Conservation (phyloP, 2,113 vertebrate species). For the Hypanus sabinus region DNA sequence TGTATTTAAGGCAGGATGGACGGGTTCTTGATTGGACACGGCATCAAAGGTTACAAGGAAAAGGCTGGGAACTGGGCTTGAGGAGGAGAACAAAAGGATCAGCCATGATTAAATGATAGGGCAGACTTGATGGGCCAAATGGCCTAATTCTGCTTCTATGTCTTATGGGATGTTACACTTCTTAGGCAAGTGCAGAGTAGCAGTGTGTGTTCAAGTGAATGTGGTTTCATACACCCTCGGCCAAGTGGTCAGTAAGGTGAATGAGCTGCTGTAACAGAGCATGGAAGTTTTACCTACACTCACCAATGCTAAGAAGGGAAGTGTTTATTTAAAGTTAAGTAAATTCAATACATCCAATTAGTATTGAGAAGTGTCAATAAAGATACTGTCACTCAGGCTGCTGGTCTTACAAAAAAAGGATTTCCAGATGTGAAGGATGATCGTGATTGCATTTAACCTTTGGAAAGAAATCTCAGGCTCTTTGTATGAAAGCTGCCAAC, state of each 20-base stretch:
- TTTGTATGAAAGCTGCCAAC: not conserved
- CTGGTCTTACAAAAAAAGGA: not conserved
- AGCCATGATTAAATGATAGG: too few relatives aligned
- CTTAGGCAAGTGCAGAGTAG: too few relatives aligned
- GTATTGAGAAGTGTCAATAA: conserved; percentile 1
- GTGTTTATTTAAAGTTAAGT: conserved; percentile 12
- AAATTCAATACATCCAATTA: conserved; percentile 31
- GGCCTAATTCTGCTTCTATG: too few relatives aligned
- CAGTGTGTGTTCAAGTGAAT: too few relatives aligned
- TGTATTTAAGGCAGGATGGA: too few relatives aligned
- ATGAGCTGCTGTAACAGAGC: not conserved
- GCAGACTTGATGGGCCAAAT: too few relatives aligned
- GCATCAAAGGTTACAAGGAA: too few relatives aligned
- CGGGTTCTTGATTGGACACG: too few relatives aligned
- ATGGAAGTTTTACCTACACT: not conserved
- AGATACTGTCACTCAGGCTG: conserved; percentile 19
- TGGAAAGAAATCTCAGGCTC: not conserved
- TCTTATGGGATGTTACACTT: too few relatives aligned
- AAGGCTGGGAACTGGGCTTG: too few relatives aligned
- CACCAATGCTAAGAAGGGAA: not conserved
- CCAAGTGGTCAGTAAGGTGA: not conserved
- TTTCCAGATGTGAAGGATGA: conserved; percentile 31
- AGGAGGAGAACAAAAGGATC: too few relatives aligned
- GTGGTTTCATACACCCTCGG: too few relatives aligned
- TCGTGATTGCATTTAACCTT: conserved; percentile 28